Evolutionary conservation across 1,140 invertebrate genomes (phyloP).

Genomic region (Pararge aegeria): DNA sequence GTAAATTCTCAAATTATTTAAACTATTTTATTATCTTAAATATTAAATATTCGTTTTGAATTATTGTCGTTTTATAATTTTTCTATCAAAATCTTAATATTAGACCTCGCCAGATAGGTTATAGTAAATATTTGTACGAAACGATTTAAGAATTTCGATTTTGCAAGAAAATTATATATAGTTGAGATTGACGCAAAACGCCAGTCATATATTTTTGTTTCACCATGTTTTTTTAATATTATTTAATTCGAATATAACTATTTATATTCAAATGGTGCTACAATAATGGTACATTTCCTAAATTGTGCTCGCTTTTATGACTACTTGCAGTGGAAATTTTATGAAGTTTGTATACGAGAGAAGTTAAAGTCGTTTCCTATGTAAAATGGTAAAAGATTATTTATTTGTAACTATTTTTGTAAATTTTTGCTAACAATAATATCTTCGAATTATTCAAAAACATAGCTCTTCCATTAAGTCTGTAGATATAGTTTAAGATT

Average conservation of each 20-base stretch:
- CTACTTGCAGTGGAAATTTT: no score
- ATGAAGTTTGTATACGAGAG: no score
- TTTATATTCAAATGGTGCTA: no score
- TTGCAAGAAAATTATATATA: no score
- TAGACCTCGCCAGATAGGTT: not conserved
- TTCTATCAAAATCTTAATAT: not conserved
- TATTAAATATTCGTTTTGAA: not conserved
- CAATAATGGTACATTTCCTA: no score
- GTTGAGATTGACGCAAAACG: no score
- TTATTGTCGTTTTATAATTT: not conserved
- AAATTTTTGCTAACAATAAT: constrained; percentile 58
- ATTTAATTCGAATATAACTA: no score
- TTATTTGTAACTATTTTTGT: constrained; percentile 75
- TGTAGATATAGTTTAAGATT: constrained; percentile 62
- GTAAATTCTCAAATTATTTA: no score
- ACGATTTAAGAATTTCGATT: no score
- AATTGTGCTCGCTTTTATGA: no score
- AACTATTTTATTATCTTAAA: not conserved
- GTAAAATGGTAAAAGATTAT: constrained; percentile 71
- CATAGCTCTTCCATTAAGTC: constrained; percentile 63
- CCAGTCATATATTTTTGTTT: no score
- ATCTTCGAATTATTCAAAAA: constrained; percentile 38
- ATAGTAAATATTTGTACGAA: not conserved
- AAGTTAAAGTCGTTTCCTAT: constrained; percentile 48
- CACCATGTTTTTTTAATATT: no score